Conservation (phyloP, 2,113 vertebrate species). For the Synodontis membranacea region DNA sequence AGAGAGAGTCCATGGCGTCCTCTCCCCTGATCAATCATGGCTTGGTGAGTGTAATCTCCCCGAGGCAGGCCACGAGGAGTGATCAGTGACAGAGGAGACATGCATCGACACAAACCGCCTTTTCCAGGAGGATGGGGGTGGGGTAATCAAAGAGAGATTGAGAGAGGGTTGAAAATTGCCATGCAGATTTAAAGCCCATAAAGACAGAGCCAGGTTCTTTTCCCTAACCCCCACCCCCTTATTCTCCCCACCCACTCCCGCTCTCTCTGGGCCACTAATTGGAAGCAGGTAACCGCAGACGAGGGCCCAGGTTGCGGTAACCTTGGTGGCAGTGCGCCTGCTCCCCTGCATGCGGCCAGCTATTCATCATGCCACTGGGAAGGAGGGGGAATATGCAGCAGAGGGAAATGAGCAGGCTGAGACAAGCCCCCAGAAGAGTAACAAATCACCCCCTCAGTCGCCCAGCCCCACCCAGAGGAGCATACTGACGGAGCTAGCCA, state of each 20-base stretch:
- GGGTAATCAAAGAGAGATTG: constrained; percentile 71
- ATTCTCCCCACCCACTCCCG: constrained; percentile 26
- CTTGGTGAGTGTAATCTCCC: constrained; percentile 68
- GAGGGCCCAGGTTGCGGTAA: constrained; percentile 74
- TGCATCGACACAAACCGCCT: constrained; percentile 71
- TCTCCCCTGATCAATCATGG: constrained; percentile 68
- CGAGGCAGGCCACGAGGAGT: constrained; percentile 60
- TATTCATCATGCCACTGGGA: constrained; percentile 72
- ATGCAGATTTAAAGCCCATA: constrained; percentile 77
- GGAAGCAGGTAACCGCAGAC: constrained; percentile 73
- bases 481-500: constrained; percentile 55
- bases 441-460: constrained; percentile 71
- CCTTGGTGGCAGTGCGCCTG: constrained; percentile 75
- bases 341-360: constrained; percentile 70
- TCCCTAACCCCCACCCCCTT: constrained; percentile 30
- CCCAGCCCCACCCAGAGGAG: constrained; percentile 65
- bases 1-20: constrained; percentile 63
- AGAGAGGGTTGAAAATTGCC: constrained; percentile 69
- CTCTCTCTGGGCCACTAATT: constrained; percentile 66
- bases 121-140: constrained; percentile 56
- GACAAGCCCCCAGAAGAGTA: constrained; percentile 74
- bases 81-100: constrained; percentile 73
- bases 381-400: constrained; percentile 71
- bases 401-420: constrained; percentile 69
- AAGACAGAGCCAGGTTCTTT: constrained; percentile 63